Conservation (phyloP, 64 coral and sea anemone genomes). For the Porites lutea region DNA sequence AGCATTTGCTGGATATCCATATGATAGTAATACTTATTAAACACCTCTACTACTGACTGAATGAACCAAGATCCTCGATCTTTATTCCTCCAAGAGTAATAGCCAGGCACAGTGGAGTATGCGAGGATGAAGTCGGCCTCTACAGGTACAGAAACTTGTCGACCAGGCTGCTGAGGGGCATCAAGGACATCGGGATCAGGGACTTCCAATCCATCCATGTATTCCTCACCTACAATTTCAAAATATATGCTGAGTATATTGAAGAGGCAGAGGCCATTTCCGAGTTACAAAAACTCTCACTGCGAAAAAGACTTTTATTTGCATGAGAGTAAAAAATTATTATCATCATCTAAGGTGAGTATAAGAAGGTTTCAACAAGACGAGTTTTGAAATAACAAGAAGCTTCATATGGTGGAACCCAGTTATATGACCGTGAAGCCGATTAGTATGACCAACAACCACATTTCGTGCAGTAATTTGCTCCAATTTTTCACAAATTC, state of each 20-base stretch:
- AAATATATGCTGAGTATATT: no score
- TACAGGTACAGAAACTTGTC: conserved; percentile 78
- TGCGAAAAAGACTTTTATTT: no score
- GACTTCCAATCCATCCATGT: conserved; percentile 96
- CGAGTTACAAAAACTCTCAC: no score
- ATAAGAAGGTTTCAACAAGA: no score
- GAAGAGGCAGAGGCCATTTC: no score
- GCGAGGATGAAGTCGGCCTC: conserved; percentile 96
- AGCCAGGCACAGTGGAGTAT: conserved; percentile 95
- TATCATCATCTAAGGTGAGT: no score
- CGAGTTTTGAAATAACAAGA: no score
- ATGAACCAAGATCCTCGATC: conserved; percentile 94
- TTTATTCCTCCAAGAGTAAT: conserved; percentile 95
- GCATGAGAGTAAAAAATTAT: no score
- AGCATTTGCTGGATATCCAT: conserved; percentile 90
- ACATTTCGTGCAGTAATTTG: not conserved
- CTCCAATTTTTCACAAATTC: not conserved
- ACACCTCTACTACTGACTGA: conserved; percentile 76
- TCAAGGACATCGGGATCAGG: conserved; percentile 70
- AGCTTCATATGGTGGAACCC: no score
- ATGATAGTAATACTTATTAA: conserved; percentile 48
- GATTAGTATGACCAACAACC: no score
- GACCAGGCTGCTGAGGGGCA: conserved; percentile 27
- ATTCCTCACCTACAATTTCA: conserved; percentile 86
- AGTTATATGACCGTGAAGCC: no score